phyloP scores from a whole-genome alignment of 2,113 vertebrate species.

The Chloropsis hardwickii region DNA sequence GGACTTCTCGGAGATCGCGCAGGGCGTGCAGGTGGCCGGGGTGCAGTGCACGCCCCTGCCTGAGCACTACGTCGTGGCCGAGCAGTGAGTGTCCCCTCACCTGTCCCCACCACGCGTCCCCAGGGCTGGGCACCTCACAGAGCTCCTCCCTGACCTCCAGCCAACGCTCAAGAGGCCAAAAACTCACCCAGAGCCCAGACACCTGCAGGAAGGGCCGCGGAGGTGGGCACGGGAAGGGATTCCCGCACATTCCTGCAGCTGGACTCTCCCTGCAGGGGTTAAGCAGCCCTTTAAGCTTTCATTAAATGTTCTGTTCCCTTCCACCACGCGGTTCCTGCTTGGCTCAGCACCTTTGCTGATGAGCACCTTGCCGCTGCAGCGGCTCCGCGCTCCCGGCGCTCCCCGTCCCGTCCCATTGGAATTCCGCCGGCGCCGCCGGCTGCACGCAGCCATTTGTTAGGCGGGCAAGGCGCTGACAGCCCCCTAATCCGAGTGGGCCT shows the following conservation, averaged over 20 bases:
- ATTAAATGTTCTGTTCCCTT: background rate
- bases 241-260: accelerated
- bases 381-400: no score
- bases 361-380: constrained; percentile 28
- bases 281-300: background rate
- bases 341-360: constrained; percentile 41
- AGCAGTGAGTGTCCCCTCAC: constrained; percentile 83
- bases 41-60: constrained; percentile 87
- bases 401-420: no score
- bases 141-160: background rate
- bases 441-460: constrained; percentile 84
- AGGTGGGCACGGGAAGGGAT: background rate
- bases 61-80: constrained; percentile 91
- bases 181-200: background rate
- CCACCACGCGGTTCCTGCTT: background rate
- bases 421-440: no score
- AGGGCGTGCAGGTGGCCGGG: constrained; percentile 91
- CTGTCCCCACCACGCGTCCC: accelerated
- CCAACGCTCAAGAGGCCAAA: accelerated
- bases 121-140: background rate
- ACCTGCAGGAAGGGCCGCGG: background rate
- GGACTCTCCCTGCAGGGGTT: background rate
- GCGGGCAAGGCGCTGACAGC: constrained; percentile 79
- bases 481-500: constrained; percentile 79
- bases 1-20: constrained; percentile 91